These are phyloP conservation scores for Acomys russatus DNA, from an alignment of 2,797 vertebrate species.

Conservation along the genomic window DNA sequence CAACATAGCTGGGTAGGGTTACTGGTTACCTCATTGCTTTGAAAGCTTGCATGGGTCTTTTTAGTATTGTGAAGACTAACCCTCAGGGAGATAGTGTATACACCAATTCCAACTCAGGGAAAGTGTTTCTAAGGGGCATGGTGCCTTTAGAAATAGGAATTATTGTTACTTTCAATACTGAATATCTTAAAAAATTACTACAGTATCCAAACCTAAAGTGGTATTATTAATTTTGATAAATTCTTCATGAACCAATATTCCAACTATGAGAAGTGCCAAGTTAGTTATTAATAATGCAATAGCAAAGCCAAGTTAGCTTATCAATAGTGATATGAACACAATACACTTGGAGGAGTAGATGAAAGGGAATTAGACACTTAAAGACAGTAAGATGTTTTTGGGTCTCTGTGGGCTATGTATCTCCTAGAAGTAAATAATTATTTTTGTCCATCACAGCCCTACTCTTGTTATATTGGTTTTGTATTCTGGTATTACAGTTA, in stretches of 20 bases:
- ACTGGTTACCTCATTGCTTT: not conserved
- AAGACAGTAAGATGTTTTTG: not conserved
- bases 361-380: not conserved
- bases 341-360: not conserved
- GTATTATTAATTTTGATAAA: not conserved
- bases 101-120: not conserved
- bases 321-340: not conserved
- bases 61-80: not conserved
- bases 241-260: not conserved
- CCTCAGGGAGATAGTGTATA: not conserved
- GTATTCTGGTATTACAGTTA: not conserved
- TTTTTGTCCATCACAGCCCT: not conserved
- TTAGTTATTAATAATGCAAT: not conserved
- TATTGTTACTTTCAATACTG: not conserved
- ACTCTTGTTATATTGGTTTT: not conserved
- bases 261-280: not conserved
- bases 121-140: not conserved
- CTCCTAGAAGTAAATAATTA: not conserved
- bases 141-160: not conserved
- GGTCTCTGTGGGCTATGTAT: accelerated
- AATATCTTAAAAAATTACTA: not conserved
- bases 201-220: not conserved
- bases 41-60: not conserved
- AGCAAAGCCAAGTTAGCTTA: not conserved
- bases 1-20: not conserved